Conservation (phyloP, 1,140 invertebrate genomes). For the Cryptotermes secundus region DNA sequence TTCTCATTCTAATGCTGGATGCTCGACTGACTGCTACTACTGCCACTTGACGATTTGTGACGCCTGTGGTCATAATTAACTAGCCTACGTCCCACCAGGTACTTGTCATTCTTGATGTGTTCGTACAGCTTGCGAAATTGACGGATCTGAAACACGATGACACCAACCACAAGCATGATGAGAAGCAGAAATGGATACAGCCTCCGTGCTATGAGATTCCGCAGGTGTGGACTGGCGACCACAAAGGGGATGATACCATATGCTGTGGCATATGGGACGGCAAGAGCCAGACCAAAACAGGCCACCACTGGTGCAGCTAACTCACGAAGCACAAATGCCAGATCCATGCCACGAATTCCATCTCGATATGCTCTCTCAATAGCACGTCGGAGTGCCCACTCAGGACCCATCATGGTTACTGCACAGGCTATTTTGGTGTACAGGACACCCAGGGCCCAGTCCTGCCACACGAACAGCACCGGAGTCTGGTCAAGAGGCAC, state of each 20-base stretch:
- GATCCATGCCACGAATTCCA: conserved; percentile 89
- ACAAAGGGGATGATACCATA: conserved; percentile 81
- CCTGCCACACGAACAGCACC: conserved; percentile 92
- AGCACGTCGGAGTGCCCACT: conserved; percentile 87
- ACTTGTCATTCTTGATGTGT: conserved; percentile 99
- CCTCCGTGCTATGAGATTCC: conserved; percentile 78
- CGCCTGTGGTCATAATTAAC: conserved; percentile 91
- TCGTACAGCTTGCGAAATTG: conserved; percentile 95
- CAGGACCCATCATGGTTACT: conserved; percentile 95
- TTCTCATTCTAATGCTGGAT: conserved; percentile 23
- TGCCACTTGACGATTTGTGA: conserved; percentile 27
- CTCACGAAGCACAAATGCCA: conserved; percentile 81
- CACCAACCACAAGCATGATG: conserved; percentile 62
- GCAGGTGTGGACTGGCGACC: conserved; percentile 67
- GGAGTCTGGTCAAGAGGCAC: conserved; percentile 93
- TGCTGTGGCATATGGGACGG: conserved; percentile 86
- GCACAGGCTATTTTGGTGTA: conserved; percentile 99
- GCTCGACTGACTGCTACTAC: conserved; percentile 1
- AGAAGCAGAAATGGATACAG: conserved; percentile 89
- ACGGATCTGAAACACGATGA: conserved; percentile 76
- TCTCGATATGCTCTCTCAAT: conserved; percentile 89
- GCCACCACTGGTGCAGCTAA: conserved; percentile 88
- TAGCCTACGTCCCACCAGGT: conserved; percentile 89
- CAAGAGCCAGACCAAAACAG: conserved; percentile 80
- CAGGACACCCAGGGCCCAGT: conserved; percentile 95